Base-by-base conservation (phyloP, 2,113 vertebrate species). In the Semicossyphus pulcher region DNA sequence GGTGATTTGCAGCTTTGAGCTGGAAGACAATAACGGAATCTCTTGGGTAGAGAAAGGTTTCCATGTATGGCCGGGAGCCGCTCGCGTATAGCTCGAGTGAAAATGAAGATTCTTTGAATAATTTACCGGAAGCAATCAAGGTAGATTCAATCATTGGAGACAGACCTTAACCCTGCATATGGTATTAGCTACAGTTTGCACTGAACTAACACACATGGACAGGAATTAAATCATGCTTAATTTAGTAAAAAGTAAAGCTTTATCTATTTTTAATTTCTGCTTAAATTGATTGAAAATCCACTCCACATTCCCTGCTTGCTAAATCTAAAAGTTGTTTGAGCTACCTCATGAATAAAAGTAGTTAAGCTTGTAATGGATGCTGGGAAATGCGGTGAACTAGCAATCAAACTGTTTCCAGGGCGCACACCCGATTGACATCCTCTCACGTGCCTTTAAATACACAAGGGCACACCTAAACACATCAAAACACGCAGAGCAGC, bases 81-180 rank as follows among this genome's bases (percentile, higher is more conserved):
- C 21, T 62, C 10, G 2, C 10, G 4, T 34, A 25, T 36, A 45
- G 59, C 16, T 23, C 20, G 10, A 48, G 20, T 7, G 31, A 62
- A 57, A 58, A 25, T n/a, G 32, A 15, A 41, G 56, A 7, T 37
- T 10, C 34, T 1, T 10, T 83, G 31, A 83, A 81, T 83, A 72
- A 81, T 83, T 78, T 57, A 76, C 45, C 64, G 14, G 1, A 8
- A 21, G 51, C 56, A 67, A 83, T 74, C 39, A 67, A 58, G 14
- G 65, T 28, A 8, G 12, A 64, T 61, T 76, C 20, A 62, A 18
- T 73, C 14, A 62, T 53, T 69, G 1, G 0, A 72, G 68, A 31
- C 34, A 53, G 39, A 70, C 37, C 11, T 29, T 72, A 11, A 49
- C 32, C 28, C 25, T 65, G 18, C 42, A 37, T 28, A 6, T 21